Conservation (phyloP, 1,140 invertebrate species). For the Lordiphosa mommai region DNA sequence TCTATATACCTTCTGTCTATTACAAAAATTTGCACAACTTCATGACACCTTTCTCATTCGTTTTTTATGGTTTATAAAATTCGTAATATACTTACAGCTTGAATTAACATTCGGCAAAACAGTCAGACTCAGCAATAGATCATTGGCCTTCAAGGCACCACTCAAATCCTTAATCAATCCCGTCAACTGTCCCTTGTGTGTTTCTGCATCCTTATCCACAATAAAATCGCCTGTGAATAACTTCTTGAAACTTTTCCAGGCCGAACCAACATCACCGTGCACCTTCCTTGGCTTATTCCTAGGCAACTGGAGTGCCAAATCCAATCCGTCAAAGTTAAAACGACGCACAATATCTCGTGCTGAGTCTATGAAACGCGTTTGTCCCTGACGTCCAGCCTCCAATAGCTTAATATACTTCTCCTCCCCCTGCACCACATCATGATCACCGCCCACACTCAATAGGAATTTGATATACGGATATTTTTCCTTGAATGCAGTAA, state of each 20-base stretch:
- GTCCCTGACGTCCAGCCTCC: conserved; percentile 84
- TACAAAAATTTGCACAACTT: no score
- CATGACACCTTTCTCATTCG: no score
- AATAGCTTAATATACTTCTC: conserved; percentile 80
- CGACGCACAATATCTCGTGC: conserved; percentile 85
- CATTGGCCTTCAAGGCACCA: conserved; percentile 82
- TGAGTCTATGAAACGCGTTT: conserved; percentile 87
- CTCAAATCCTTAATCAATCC: conserved; percentile 86
- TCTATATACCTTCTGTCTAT: no score
- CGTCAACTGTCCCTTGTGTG: conserved; percentile 87
- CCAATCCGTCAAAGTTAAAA: conserved; percentile 90
- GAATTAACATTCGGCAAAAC: conserved; percentile 89
- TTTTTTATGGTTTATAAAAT: no score
- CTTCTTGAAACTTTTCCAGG: conserved; percentile 88
- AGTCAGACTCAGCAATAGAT: conserved; percentile 84
- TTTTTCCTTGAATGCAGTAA: conserved; percentile 85
- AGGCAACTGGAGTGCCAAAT: conserved; percentile 91
- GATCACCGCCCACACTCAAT: conserved; percentile 89
- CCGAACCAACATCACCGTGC: conserved; percentile 82
- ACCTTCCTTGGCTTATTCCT: conserved; percentile 88
- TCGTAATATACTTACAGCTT: conserved; percentile 81
- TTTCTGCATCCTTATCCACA: conserved; percentile 87
- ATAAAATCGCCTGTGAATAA: conserved; percentile 85
- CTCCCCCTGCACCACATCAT: conserved; percentile 82
- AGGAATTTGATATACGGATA: conserved; percentile 88